Percentiles rank a stretch among this genome's conserved stretches.
Evolutionary conservation across 1,140 invertebrate genomes (phyloP).

Genomic region (Drosophila orosa): DNA sequence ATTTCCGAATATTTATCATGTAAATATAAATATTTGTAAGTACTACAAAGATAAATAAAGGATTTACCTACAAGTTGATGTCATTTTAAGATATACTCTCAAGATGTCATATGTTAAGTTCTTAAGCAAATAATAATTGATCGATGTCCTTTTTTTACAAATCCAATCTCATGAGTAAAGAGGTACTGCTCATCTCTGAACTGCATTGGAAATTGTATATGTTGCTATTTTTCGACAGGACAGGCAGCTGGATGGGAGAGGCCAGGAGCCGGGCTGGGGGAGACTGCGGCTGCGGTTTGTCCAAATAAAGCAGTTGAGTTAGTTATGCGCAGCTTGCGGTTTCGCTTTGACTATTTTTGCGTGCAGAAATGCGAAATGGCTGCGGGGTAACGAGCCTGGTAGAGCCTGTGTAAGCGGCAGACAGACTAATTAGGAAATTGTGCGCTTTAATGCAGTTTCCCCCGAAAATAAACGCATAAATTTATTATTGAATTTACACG

Average conservation of each 20-base stretch:
- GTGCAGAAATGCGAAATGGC: conserved; percentile 40
- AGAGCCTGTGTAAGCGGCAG: conserved; percentile 52
- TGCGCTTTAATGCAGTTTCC: conserved; percentile 63
- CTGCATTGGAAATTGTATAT: conserved; percentile 51
- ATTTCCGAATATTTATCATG: too few relatives aligned
- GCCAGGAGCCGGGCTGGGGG: not conserved
- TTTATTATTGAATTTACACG: conserved; percentile 69
- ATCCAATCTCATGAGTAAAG: not conserved
- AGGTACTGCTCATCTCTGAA: conserved; percentile 28
- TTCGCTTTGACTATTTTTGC: conserved; percentile 79
- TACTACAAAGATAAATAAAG: too few relatives aligned
- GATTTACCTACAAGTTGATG: too few relatives aligned
- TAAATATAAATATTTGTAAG: too few relatives aligned
- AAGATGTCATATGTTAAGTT: too few relatives aligned
- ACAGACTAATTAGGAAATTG: conserved; percentile 76
- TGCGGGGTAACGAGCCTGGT: conserved; percentile 1
- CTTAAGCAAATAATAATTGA: too few relatives aligned
- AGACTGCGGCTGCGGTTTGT: conserved; percentile 55
- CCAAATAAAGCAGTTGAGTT: conserved; percentile 77
- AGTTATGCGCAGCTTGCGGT: conserved; percentile 81
- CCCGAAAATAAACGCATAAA: conserved; percentile 42
- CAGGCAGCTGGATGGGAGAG: not conserved
- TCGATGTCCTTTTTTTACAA: not conserved
- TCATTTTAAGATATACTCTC: too few relatives aligned
- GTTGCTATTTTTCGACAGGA: conserved; percentile 42